Conservation (phyloP, 2,888 invertebrate genomes). For the Trypoxylon attenuatum region DNA sequence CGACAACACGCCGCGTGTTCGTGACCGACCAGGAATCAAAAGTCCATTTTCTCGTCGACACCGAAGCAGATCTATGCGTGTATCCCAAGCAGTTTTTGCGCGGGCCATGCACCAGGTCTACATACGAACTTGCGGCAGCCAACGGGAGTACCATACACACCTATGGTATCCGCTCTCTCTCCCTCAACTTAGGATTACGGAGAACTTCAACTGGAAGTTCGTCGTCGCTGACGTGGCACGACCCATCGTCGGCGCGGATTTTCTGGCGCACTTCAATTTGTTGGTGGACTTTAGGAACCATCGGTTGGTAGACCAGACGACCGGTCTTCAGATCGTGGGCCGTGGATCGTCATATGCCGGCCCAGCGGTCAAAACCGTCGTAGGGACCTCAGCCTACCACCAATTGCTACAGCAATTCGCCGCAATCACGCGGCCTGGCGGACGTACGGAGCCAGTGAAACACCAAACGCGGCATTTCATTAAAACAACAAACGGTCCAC, state of each 20-base stretch:
- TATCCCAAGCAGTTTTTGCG: background rate
- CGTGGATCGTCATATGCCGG: background rate
- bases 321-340: constrained; percentile 14
- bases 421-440: constrained; percentile 26
- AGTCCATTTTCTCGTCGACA: constrained; percentile 5
- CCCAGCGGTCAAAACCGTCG: constrained; percentile 6
- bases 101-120: constrained; percentile 20
- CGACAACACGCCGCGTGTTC: background rate
- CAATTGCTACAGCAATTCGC: constrained; percentile 18
- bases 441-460: background rate
- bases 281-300: constrained; percentile 57
- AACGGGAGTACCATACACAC: constrained; percentile 62
- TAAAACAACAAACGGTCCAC: constrained; percentile 52
- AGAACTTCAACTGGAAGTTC: constrained; percentile 62
- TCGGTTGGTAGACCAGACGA: constrained; percentile 44
- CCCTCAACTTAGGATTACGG: constrained; percentile 62
- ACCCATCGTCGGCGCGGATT: background rate
- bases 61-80: background rate
- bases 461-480: constrained; percentile 53
- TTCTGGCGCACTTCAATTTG: constrained; percentile 51
- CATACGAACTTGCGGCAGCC: constrained; percentile 59
- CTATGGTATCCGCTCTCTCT: too few species aligned
- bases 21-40: background rate
- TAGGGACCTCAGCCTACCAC: constrained; percentile 17
- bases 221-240: constrained; percentile 46